Conservation (phyloP, 1,140 invertebrate genomes). For the Caenorhabditis tropicalis region DNA sequence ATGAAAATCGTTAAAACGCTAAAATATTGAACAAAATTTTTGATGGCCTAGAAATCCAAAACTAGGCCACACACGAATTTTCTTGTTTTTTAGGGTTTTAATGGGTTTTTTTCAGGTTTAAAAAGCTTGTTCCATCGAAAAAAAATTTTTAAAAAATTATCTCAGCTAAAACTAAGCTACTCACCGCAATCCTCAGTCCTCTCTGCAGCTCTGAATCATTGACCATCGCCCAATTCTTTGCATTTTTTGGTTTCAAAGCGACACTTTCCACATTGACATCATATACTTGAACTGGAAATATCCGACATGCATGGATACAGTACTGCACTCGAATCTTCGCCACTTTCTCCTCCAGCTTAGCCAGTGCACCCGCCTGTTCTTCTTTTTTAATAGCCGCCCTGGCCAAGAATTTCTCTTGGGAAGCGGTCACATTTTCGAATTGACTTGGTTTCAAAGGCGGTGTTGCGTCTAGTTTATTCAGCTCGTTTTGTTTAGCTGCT, state of each 20-base stretch:
- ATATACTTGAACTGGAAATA: slow-evolving; percentile 2
- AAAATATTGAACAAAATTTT: too few relatives aligned
- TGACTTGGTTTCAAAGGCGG: background rate
- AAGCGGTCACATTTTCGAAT: background rate
- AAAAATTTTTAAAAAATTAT: too few relatives aligned
- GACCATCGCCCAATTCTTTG: slow-evolving; percentile 17
- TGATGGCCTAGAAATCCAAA: too few relatives aligned
- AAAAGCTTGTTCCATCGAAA: too few relatives aligned
- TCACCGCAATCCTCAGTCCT: slow-evolving; percentile 3
- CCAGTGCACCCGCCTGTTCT: background rate
- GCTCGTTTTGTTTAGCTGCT: background rate
- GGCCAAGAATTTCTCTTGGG: background rate
- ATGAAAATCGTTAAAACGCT: too few relatives aligned
- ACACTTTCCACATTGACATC: slow-evolving; percentile 42
- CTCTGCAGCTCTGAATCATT: slow-evolving; percentile 14
- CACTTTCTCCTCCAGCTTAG: background rate
- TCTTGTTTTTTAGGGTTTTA: too few relatives aligned
- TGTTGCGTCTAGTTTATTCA: background rate
- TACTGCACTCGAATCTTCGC: background rate
- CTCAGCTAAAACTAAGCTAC: too few relatives aligned
- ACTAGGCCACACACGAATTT: too few relatives aligned
- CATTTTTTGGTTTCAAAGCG: background rate
- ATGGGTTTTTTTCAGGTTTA: too few relatives aligned
- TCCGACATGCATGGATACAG: background rate
- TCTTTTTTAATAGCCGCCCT: slow-evolving; percentile 12